Base-by-base conservation (phyloP, 2,797 vertebrate species). In the Miichthys miiuy region DNA sequence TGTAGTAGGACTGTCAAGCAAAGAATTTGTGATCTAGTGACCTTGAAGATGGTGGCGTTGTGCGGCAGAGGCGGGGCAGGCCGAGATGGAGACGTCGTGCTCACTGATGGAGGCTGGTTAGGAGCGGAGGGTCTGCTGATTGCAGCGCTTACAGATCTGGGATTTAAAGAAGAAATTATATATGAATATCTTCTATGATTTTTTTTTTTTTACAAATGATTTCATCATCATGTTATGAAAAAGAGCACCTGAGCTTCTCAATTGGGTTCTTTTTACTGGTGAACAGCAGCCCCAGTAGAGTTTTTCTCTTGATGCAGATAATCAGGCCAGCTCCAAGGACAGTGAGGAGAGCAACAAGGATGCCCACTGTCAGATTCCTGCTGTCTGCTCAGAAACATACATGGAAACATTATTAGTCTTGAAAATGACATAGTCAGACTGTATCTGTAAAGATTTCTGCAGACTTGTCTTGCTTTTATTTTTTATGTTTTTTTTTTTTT, bases 191-290 rank as follows among this genome's bases (percentile, higher is more conserved):
- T 41, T 30, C 30, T 0, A 12, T 57, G 23, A 50, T 41, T 11
- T 67, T 56, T 38, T 30, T 30, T 38, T 9, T 38, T 34, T 34
- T 34, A 63, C 2, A 48, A 58, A 62, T 18, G 2, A 76, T 60
- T 74, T 14, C 38, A 68, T 58, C 7, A n/a, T 52, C 5, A 47
- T 1, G 16, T 7, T 20, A 10, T 38, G 41, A 23, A 54, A 64
- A 66, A 23, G 72, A 3, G 34, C 93, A 99, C 98, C 98, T 97
- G 78, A 98, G 93, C 92, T 99, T 99, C 89, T 98, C 97, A 1
- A 97, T 95, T 52, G 96, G 96, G 72, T 94, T 96, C 87, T 98
- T 98, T 79, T 97, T 97, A 79, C 96, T 96, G 71, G 94, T 92
- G 87, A 96, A 96, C 68, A 99, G 87, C 80, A 96, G 93, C 23